Base-by-base conservation (phyloP, 2,797 vertebrate species). In the Poecilia gillii region DNA sequence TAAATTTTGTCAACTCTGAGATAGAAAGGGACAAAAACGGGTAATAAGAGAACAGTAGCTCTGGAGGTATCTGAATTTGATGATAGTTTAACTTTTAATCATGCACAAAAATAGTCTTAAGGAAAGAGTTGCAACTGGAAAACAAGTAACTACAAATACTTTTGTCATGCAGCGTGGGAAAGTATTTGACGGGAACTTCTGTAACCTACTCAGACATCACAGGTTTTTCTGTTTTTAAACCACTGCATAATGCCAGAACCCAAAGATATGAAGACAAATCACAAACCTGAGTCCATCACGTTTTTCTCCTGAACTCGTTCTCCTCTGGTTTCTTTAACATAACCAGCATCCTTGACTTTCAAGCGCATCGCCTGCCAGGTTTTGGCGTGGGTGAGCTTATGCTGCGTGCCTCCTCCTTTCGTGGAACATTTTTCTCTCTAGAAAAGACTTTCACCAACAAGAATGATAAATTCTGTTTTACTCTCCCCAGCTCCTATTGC, bases 401-500 rank as follows among this genome's bases (percentile, higher is more conserved):
- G 59, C 66, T 68, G 73, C 41, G 25, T 68, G 66, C 66, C 59
- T 18, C 11, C 16, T 53, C 13, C 76, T 80, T 57, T 73, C 13
- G 76, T 33, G 36, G 36, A 57, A 46, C 39, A 76, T 49, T 46
- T 70, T 41, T 41, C 23, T 70, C 62, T 47, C 51, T 47, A 18
- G 68, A 78, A 70, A 31, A 71, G 70, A 66, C 59, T 76, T 77
- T 39, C 47, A 45, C 76, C 47, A 49, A 74, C 76, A 77, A 80
- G 16, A 73, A 62, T 71, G 77, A 88, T 77, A 59, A 55, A 75
- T 80, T 14, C 3, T 31, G 80, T 49, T 70, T 43, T 72, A 45
- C 73, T 73, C 47, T 73, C 53, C 74, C 74, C 11, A 77, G 82
- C 84, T 76, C 82, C 73, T 46, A 46, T 73, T 66, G 28, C 49